Percentiles rank a stretch among this genome's conserved stretches.
These are phyloP conservation scores for Peromyscus nudipes DNA, from an alignment of 2,797 vertebrate genomes.

Conservation along the genomic window DNA sequence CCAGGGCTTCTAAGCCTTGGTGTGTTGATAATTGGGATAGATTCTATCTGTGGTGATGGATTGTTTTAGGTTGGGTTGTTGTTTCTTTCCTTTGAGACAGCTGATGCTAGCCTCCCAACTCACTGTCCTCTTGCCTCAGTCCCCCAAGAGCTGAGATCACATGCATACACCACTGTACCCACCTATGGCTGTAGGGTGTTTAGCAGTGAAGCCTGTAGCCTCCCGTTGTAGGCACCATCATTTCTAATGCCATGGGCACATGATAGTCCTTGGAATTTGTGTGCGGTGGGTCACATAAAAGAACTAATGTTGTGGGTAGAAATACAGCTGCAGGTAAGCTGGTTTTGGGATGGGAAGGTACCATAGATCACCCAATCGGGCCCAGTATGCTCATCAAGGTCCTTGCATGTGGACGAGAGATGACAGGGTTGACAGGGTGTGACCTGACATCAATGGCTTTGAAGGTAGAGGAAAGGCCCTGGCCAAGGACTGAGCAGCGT, in stretches of 20 bases:
- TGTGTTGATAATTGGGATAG: background rate
- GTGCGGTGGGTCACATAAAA: background rate
- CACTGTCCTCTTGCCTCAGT: background rate
- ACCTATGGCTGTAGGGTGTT: background rate
- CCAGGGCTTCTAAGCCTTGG: background rate
- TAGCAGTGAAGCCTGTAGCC: background rate
- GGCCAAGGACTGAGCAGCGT: background rate
- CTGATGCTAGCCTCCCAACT: background rate
- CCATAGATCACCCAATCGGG: no score
- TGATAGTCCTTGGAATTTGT: background rate
- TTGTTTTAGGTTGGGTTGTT: background rate
- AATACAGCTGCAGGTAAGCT: background rate
- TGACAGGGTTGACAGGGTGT: background rate
- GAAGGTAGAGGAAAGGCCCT: background rate
- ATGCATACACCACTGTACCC: no score
- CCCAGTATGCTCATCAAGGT: no score
- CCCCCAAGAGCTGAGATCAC: background rate
- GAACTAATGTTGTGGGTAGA: background rate
- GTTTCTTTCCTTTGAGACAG: background rate
- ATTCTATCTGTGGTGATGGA: background rate
- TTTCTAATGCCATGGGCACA: accelerated
- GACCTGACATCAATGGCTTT: background rate
- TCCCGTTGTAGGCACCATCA: background rate
- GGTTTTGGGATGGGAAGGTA: background rate
- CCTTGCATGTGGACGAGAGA: background rate